Evolutionary conservation across 1,140 invertebrate species (phyloP).

Genomic region (Drosophila orosa): DNA sequence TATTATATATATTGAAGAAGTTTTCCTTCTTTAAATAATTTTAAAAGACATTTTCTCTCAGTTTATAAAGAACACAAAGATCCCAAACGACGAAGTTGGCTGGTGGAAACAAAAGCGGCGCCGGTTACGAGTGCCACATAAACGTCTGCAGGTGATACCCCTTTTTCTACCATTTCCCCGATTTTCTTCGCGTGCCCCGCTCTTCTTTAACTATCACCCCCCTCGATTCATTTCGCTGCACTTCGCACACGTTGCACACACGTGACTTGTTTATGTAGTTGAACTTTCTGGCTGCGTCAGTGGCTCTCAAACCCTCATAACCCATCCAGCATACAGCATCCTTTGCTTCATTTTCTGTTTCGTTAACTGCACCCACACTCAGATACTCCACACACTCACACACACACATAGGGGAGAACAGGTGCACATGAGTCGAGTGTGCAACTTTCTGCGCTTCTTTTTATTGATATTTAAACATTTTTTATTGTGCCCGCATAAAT

Average conservation of each 20-base stretch:
- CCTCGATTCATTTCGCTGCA: constrained; percentile 67
- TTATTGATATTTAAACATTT: constrained; percentile 81
- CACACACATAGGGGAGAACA: constrained; percentile 11
- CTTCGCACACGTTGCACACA: constrained; percentile 79
- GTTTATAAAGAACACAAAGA: constrained; percentile 10
- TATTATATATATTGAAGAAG: not conserved
- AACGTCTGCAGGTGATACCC: constrained; percentile 53
- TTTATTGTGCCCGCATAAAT: constrained; percentile 72
- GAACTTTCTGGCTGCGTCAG: constrained; percentile 59
- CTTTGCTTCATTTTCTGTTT: constrained; percentile 77
- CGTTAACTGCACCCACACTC: constrained; percentile 62
- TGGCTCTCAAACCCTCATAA: constrained; percentile 43
- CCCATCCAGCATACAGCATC: constrained; percentile 35
- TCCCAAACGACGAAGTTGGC: constrained; percentile 33
- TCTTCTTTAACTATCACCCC: not conserved
- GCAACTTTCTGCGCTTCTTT: constrained; percentile 39
- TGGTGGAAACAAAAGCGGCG: constrained; percentile 63
- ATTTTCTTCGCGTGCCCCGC: constrained; percentile 13
- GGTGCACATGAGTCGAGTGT: constrained; percentile 14
- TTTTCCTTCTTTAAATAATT: not conserved
- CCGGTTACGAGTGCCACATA: constrained; percentile 60
- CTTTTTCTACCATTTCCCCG: constrained; percentile 9
- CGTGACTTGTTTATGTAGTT: constrained; percentile 82
- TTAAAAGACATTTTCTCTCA: not conserved
- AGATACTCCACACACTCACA: constrained; percentile 32